phyloP scores from a whole-genome alignment of 2,888 invertebrate genomes.

The Eupithecia centaureata region DNA sequence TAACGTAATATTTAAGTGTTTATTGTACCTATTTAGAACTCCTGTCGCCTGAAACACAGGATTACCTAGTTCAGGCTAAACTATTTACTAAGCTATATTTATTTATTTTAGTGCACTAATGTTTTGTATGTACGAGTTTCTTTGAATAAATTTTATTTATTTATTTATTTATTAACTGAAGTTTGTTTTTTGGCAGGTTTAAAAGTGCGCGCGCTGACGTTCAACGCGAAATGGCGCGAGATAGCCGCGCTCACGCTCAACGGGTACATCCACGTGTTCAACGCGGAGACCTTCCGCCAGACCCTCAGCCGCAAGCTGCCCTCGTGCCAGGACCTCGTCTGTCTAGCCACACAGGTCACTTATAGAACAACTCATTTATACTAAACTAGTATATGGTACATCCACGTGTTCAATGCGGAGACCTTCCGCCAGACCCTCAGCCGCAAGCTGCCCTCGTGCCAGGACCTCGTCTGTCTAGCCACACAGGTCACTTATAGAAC shows the following conservation, averaged over 20 bases:
- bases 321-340: constrained; percentile 96
- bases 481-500: constrained; percentile 74
- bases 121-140: no score
- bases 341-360: constrained; percentile 88
- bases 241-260: constrained; percentile 96
- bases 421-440: constrained; percentile 94
- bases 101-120: no score
- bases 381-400: no score
- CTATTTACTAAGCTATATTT: no score
- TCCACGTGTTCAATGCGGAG: constrained; percentile 96
- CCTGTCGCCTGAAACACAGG: no score
- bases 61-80: no score
- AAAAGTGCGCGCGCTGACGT: constrained; percentile 92
- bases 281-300: constrained; percentile 94
- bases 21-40: no score
- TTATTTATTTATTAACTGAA: neutral
- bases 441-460: constrained; percentile 93
- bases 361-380: no score
- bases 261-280: constrained; percentile 97
- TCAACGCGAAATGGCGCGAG: constrained; percentile 93
- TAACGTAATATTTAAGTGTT: no score
- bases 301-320: constrained; percentile 94
- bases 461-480: constrained; percentile 97
- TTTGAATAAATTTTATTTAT: no score
- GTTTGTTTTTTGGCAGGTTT: constrained; percentile 72